Base-by-base conservation (phyloP, 2,888 invertebrate genomes). In the Drosophila formosana region DNA sequence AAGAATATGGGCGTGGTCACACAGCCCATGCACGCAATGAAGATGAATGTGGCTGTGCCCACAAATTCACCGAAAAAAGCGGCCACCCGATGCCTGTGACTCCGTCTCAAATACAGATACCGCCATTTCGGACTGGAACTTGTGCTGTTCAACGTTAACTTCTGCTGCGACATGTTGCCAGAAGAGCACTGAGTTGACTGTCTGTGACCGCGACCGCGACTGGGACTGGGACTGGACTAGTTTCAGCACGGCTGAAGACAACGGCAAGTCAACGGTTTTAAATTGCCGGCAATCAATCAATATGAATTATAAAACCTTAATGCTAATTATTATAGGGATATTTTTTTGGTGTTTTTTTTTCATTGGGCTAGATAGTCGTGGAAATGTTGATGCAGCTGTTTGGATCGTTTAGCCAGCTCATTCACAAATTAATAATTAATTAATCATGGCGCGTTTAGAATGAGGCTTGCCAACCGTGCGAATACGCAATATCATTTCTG, bases 1-100 rank as follows among this genome's bases (percentile, higher is more conserved):
- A 91, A 90, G 50, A 90, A 88, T 0, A 89, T 64, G 49, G 90
- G 72, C 3, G 79, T 81, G n/a, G 80, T 58, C 47, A 90, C 92
- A 76, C 94, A 94, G 0, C 95, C 93, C 95, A 96, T 95, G 89
- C 96, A 96, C 5, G 96, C 96, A n/a, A 96, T 89, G 64, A 95
- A 94, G 57, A 96, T 89, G 3, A 96, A 93, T 13, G 95, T 88
- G 2, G 92, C 93, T 0, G 96, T 96, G 6, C 95, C 95, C 9
- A 96, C 78, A 4, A 95, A 89, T 90, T 96, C 96, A 0, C 94
- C 94, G 4, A 94, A 67, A 53, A 94, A 93, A 64, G 72, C 81
- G 0, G 68, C 77, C 6, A 85, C 5, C 4, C 71, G 64, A 0
- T 46, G 28, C 26, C 86, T 55, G 46, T 79, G 75, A n/a, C 25